Evolutionary conservation across 1,140 invertebrate genomes (phyloP).

Genomic region (Eubasilissa regina): DNA sequence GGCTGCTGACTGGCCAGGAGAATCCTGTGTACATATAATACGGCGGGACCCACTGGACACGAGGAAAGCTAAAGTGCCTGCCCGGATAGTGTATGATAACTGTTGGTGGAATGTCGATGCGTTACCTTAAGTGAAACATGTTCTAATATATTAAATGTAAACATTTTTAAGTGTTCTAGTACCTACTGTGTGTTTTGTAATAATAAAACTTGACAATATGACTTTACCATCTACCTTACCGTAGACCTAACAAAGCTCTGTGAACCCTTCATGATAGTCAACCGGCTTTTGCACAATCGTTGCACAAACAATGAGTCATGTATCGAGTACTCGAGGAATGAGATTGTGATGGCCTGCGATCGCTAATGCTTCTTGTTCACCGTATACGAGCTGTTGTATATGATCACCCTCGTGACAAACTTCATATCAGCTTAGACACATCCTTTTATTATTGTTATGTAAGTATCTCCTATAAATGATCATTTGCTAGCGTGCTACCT

Average conservation of each 20-base stretch:
- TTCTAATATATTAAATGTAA: conserved; percentile 50
- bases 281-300: conserved; percentile 46
- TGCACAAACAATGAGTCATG: no score
- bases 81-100: conserved; percentile 61
- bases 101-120: no score
- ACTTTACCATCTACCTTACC: conserved; percentile 14
- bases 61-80: conserved; percentile 67
- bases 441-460: conserved; percentile 54
- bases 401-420: conserved; percentile 44
- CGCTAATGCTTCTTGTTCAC: conserved; percentile 49
- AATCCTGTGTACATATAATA: conserved; percentile 97
- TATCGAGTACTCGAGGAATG: no score
- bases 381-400: conserved; percentile 36
- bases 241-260: neutral
- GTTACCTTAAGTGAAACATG: conserved; percentile 10
- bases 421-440: conserved; percentile 56
- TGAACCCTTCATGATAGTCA: conserved; percentile 12
- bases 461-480: conserved; percentile 57
- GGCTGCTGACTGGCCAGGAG: conserved; percentile 98
- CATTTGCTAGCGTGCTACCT: conserved; percentile 58
- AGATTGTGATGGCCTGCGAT: conserved; percentile 24
- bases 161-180: conserved; percentile 58
- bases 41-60: conserved; percentile 51
- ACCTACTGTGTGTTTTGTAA: conserved; percentile 53
- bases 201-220: conserved; percentile 58